A percentile compares a stretch with the other conserved stretches of the same genome.
phyloP scores from a whole-genome alignment of 92 coral and sea anemone genomes.

The Parazoanthus darwini region DNA sequence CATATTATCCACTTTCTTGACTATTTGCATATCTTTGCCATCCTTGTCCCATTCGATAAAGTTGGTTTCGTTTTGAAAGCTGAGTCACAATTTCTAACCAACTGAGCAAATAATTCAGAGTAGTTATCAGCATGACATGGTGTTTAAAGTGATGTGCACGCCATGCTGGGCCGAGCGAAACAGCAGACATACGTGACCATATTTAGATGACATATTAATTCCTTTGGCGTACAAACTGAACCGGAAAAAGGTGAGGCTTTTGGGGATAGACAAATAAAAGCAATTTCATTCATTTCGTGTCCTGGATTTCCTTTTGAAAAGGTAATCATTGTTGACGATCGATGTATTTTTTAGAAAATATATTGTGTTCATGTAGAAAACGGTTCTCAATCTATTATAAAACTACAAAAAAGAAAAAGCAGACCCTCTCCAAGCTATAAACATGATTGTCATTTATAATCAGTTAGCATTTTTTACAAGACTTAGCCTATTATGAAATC shows the following conservation, averaged over 20 bases:
- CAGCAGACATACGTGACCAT: neutral
- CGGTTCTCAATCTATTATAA: neutral
- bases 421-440: no score
- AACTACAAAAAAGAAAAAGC: neutral
- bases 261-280: neutral
- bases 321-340: neutral
- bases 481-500: neutral
- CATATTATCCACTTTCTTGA: neutral
- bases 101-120: neutral
- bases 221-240: neutral
- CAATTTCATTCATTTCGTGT: neutral
- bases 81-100: no score
- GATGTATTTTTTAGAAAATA: neutral
- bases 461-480: neutral
- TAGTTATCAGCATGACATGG: neutral
- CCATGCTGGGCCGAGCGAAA: neutral
- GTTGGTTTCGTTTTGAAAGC: neutral
- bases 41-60: neutral
- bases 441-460: neutral
- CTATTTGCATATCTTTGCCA: neutral
- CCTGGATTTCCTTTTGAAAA: neutral
- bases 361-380: no score
- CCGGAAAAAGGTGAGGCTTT: neutral
- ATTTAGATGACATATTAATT: slow-evolving; percentile 16
- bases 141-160: neutral